These are phyloP conservation scores for Bovichtus diacanthus DNA, from an alignment of 2,797 vertebrate genomes.

Conservation along the genomic window DNA sequence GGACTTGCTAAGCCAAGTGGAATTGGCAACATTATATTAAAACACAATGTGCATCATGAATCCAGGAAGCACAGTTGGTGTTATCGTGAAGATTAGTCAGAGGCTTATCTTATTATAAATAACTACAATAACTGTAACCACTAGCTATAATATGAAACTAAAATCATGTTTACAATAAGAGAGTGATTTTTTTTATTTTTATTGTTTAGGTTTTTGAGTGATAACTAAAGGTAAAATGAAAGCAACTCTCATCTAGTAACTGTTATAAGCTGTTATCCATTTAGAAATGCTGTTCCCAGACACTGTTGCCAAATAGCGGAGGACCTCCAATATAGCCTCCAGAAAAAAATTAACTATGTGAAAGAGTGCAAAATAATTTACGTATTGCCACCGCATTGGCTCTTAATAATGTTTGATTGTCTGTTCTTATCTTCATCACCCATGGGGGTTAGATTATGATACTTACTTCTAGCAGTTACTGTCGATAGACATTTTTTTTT, in stretches of 20 bases:
- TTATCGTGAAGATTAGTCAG: background rate
- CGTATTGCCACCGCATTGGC: background rate
- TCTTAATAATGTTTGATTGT: background rate
- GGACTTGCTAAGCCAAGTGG: background rate
- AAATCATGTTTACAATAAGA: background rate
- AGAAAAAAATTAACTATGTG: conserved; percentile 13
- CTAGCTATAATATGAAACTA: background rate
- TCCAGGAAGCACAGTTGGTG: background rate
- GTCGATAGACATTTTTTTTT: background rate
- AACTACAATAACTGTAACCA: background rate
- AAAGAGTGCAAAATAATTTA: background rate
- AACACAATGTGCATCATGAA: background rate
- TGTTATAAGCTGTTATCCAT: conserved; percentile 4
- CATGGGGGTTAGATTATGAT: background rate
- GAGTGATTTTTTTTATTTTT: no score
- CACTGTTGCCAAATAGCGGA: conserved; percentile 20
- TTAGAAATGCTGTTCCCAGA: conserved; percentile 16
- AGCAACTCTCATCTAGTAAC: background rate
- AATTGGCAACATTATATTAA: background rate
- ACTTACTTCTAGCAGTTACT: background rate
- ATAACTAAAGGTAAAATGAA: background rate
- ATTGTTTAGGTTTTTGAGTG: background rate
- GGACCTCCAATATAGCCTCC: conserved; percentile 11
- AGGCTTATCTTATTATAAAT: background rate
- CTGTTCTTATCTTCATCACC: background rate